Conservation (phyloP, 2,888 invertebrate species). For the Cremastobaeus sp. region DNA sequence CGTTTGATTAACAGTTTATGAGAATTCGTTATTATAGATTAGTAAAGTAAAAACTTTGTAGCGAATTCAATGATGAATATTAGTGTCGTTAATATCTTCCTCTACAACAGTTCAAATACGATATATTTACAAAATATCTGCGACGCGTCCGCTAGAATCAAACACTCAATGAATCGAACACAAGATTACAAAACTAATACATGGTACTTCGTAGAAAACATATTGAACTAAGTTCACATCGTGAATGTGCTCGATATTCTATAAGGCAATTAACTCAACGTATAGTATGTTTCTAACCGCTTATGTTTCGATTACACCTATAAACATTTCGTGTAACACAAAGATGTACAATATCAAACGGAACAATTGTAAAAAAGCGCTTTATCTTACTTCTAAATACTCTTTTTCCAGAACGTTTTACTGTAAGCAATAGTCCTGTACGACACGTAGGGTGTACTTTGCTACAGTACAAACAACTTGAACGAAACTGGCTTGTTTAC, state of each 20-base stretch:
- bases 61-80: constrained; percentile 32
- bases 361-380: constrained; percentile 36
- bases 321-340: constrained; percentile 7
- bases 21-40: too few species aligned
- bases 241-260: constrained; percentile 8
- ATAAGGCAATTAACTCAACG: constrained; percentile 18
- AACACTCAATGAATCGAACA: too few species aligned
- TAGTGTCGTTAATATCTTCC: constrained; percentile 20
- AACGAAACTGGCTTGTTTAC: constrained; percentile 9
- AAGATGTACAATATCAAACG: constrained; percentile 31
- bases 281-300: constrained; percentile 24
- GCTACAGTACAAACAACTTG: constrained; percentile 28
- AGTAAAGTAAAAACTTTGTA: too few species aligned
- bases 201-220: too few species aligned
- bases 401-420: constrained; percentile 22
- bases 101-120: constrained; percentile 11
- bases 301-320: constrained; percentile 24
- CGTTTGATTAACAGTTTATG: too few species aligned
- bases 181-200: too few species aligned
- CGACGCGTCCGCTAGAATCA: neutral
- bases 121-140: constrained; percentile 25
- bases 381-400: constrained; percentile 22
- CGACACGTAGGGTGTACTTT: constrained; percentile 6
- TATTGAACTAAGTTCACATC: too few species aligned
- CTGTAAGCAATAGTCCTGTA: constrained; percentile 16